Conservation (phyloP, 2,797 vertebrate species). For the Sylvia borin region DNA sequence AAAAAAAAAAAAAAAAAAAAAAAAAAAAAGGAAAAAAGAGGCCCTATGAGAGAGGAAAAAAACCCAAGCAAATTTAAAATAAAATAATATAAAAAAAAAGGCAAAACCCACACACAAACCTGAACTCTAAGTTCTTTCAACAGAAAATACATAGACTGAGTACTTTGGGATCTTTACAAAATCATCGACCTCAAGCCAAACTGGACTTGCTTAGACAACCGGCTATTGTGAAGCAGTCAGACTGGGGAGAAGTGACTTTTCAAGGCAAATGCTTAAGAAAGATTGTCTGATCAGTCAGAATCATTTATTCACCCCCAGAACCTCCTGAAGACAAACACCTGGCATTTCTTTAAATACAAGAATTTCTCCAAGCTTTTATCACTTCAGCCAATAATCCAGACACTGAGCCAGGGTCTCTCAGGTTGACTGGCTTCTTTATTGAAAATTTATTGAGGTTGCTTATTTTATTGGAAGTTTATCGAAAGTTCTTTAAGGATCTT, state of each 20-base stretch:
- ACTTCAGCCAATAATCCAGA: background rate
- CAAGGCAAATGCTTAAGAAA: background rate
- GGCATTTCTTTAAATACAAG: background rate
- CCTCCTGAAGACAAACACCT: background rate
- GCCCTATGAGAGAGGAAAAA: background rate
- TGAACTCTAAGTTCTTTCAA: background rate
- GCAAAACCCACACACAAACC: background rate
- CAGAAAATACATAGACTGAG: background rate
- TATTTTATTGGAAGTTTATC: background rate
- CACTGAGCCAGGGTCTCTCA: background rate
- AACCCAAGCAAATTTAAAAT: fast-evolving
- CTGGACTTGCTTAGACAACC: background rate
- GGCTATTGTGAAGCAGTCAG: background rate
- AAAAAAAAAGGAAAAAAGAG: too few species aligned
- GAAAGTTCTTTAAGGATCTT: background rate
- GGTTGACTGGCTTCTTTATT: background rate
- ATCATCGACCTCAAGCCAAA: background rate
- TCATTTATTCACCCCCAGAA: fast-evolving
- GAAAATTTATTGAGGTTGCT: background rate
- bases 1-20: background rate
- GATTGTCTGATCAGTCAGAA: background rate
- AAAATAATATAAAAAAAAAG: background rate
- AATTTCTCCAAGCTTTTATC: background rate
- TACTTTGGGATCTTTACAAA: background rate
- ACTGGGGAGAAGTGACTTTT: background rate